These are phyloP conservation scores for Silurus lanzhouensis DNA, from an alignment of 2,797 vertebrate genomes.

Conservation along the genomic window DNA sequence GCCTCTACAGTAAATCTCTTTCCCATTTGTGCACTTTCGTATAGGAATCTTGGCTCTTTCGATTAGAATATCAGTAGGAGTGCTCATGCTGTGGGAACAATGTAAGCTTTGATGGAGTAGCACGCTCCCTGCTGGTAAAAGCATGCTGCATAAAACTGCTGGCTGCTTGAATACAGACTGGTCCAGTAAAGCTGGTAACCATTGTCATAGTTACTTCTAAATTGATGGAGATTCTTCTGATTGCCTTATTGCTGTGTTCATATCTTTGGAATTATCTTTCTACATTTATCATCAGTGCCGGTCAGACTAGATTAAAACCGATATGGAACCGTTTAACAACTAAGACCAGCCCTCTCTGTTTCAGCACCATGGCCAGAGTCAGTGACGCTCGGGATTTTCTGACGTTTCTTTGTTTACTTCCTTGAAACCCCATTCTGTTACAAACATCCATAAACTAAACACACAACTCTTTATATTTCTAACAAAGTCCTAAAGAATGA, in stretches of 20 bases:
- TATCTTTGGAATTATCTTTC: background rate
- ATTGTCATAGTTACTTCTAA: background rate
- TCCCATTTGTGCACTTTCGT: background rate
- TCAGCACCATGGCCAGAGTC: conserved; percentile 60
- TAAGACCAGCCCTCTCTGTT: background rate
- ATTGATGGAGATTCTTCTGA: background rate
- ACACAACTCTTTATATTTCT: background rate
- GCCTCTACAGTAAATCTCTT: background rate
- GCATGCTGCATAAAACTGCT: background rate
- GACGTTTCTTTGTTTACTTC: background rate
- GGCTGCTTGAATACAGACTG: background rate
- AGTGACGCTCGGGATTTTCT: background rate
- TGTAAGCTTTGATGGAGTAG: background rate
- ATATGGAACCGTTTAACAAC: background rate
- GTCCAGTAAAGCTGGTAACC: too few relatives aligned
- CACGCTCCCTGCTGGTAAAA: conserved; percentile 43
- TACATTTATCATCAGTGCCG: background rate
- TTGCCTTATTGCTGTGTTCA: background rate
- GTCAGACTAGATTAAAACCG: too few relatives aligned
- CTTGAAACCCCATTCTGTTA: background rate
- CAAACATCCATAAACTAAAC: background rate
- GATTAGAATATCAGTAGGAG: background rate
- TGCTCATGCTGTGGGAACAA: background rate
- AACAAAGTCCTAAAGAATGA: background rate
- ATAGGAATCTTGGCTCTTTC: background rate